A percentile compares a stretch with the other conserved stretches of the same genome.
phyloP scores from a whole-genome alignment of 2,113 vertebrate genomes.

The Myanophis thanlyinensis region DNA sequence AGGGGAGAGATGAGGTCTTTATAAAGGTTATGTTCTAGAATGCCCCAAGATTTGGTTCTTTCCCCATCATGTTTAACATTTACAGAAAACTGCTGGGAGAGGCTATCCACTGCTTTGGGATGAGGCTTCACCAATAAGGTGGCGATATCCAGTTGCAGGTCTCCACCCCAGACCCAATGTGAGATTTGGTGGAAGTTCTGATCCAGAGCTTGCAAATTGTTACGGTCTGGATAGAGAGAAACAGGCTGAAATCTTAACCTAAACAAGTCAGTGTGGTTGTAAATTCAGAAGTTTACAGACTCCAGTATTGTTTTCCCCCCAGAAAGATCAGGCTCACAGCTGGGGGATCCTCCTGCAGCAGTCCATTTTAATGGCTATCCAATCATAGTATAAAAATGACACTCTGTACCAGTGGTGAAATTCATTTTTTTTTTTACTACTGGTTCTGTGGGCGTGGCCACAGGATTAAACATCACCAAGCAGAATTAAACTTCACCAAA shows the following conservation, averaged over 20 bases:
- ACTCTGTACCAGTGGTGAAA: too few relatives aligned
- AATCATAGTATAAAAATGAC: background rate
- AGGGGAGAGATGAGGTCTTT: background rate
- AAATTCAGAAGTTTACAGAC: background rate
- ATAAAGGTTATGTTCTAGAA: background rate
- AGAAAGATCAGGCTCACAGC: background rate
- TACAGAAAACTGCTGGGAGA: background rate
- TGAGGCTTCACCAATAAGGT: background rate
- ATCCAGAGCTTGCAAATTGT: background rate
- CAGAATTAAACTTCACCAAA: too few relatives aligned
- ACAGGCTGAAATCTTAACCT: background rate
- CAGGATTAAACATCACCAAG: too few relatives aligned
- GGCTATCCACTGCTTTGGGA: background rate
- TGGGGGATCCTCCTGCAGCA: background rate
- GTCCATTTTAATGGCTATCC: background rate
- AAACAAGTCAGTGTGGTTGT: background rate
- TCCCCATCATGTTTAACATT: background rate
- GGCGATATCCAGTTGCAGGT: background rate
- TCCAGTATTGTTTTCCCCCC: background rate
- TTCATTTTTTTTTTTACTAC: too few relatives aligned
- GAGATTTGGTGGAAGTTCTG: background rate
- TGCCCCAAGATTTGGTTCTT: background rate
- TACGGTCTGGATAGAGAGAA: background rate
- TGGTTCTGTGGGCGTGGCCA: too few relatives aligned
- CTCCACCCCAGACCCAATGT: background rate